Evolutionary conservation across 2,888 invertebrate genomes (phyloP), one percentile per base, ranked within the genome.

Genomic region (Polyploca ridens): DNA sequence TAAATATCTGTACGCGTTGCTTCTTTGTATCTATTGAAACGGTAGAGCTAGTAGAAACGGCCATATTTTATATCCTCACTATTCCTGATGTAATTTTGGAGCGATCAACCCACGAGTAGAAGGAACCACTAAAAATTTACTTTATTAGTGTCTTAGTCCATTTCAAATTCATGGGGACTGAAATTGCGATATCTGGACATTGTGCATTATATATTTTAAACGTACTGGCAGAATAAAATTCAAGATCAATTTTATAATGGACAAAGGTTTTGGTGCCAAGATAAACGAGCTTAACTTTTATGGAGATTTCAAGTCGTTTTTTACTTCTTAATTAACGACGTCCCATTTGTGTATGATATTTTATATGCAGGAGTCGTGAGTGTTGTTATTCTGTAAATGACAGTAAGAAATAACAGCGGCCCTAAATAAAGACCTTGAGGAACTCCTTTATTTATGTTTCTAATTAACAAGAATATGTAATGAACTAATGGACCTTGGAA

Each of bases 261-360:
- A 62, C 65, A 63, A 63, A 63, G 63, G 62, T 49, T 59, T 27
- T 62, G 63, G 49, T 63, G 62, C 64, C 63, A 63, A 44, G 62
- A 57, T 63, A 46, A 54, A 54, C 54, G 54, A 10, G 54, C 54
- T 54, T 54, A 54, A 54, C 54, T 16, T 54, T 54, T 54, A 54
- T 54, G 54, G 54, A 54, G 54, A 54, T 54, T 19, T 54, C 10
- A 19, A 16, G 54, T 19, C 13, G 13, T 38, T 16, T 54, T 54
- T 19, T 54, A 54, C 19, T 54, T 19, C 19, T 54, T 54, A 54
- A 54, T 54, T 54, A 54, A 54, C 19, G 1, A 8, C 14, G 54
- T 54, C 19, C 54, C 19, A 54, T 1, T 49, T 49, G 5, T 49
- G n/a, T 49, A n/a, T 10, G 19, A 19, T 54, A 10, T 3, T 7